Evolutionary conservation across 1,140 invertebrate genomes (phyloP).

Genomic region (Drosophila pseudoobscura): DNA sequence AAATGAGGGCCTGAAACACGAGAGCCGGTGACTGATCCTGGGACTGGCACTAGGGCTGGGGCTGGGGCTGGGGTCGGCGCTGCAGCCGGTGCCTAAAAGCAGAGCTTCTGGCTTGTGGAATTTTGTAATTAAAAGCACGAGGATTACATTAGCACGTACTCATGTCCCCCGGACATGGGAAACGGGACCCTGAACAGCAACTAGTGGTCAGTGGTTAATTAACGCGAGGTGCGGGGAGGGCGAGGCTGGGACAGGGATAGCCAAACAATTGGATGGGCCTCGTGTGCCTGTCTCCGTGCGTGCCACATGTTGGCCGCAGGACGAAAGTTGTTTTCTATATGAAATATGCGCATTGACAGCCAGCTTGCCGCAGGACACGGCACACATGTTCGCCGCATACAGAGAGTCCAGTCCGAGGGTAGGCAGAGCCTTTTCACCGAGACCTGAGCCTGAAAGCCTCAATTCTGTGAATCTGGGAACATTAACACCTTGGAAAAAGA

Average conservation of each 20-base stretch:
- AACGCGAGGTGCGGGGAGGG: constrained; percentile 37
- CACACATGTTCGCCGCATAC: constrained; percentile 26
- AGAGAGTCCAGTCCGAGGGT: constrained; percentile 4
- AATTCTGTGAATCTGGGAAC: constrained; percentile 14
- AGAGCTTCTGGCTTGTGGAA: constrained; percentile 50
- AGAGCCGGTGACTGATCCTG: constrained; percentile 24
- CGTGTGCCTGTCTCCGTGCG: background rate
- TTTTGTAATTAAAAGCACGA: constrained; percentile 75
- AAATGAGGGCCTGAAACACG: constrained; percentile 25
- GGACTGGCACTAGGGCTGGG: constrained; percentile 2
- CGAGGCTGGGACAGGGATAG: constrained; percentile 6
- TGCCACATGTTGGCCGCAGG: constrained; percentile 8
- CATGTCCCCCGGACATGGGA: constrained; percentile 7
- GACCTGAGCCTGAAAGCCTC: background rate
- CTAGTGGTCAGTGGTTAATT: constrained; percentile 75
- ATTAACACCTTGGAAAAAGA: constrained; percentile 17
- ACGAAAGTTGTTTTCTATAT: constrained; percentile 56
- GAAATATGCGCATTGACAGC: constrained; percentile 62
- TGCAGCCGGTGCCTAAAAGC: constrained; percentile 30
- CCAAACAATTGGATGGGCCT: constrained; percentile 42
- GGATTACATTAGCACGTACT: constrained; percentile 76
- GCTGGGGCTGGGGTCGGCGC: constrained; percentile 7
- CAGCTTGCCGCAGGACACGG: constrained; percentile 53
- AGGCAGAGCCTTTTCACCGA: constrained; percentile 1
- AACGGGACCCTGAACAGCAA: constrained; percentile 39